phyloP scores from a whole-genome alignment of 2,113 vertebrate genomes.

The Galbula dea region DNA sequence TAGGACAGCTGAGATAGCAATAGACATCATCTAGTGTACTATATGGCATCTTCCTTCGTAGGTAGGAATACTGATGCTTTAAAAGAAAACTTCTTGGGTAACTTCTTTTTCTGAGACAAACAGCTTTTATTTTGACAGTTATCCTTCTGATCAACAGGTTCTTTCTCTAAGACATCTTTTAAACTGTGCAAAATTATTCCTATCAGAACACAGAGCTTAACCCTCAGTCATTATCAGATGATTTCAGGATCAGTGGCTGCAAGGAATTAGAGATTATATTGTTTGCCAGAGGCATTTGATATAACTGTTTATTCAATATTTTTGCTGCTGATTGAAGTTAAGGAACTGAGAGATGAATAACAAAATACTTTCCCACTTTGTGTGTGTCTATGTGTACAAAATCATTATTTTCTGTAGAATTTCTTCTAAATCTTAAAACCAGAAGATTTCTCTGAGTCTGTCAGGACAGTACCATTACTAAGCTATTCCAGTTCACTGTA shows the following conservation, averaged over 20 bases:
- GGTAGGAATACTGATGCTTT: not conserved
- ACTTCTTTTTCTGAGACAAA: not conserved
- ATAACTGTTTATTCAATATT: constrained; percentile 42
- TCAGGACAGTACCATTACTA: not conserved
- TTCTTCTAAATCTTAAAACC: constrained; percentile 1
- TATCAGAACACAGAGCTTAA: constrained; percentile 52
- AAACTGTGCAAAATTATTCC: constrained; percentile 24
- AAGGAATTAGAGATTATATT: constrained; percentile 57
- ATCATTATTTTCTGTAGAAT: not conserved
- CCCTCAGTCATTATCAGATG: constrained; percentile 19
- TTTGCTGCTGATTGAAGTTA: constrained; percentile 42
- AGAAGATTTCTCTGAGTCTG: not conserved
- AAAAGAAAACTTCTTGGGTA: not conserved
- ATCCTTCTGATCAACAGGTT: constrained; percentile 16
- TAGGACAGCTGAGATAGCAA: not conserved
- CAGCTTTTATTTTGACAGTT: constrained; percentile 38
- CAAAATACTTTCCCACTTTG: not conserved
- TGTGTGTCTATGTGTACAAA: not conserved
- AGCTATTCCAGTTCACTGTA: not conserved
- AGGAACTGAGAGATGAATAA: constrained; percentile 19
- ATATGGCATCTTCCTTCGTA: not conserved
- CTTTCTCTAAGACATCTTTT: constrained; percentile 7
- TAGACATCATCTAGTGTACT: not conserved
- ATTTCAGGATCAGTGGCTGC: constrained; percentile 46
- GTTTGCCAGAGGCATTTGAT: constrained; percentile 45